Conservation (phyloP, 2,888 invertebrate genomes). For the Nomada hirtipes region DNA sequence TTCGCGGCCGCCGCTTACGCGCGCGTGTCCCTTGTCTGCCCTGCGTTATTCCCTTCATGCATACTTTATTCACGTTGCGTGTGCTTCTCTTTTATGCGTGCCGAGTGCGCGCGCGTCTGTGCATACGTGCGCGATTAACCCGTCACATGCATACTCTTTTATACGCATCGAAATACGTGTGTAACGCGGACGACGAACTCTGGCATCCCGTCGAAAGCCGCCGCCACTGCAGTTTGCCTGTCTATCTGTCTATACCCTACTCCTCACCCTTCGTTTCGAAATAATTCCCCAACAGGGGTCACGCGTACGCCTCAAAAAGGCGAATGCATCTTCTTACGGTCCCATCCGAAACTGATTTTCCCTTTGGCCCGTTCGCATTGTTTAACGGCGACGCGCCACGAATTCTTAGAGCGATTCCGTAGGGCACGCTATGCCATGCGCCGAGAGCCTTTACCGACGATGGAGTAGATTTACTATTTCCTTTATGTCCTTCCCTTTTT, state of each 20-base stretch:
- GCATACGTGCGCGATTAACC: slow-evolving; percentile 2
- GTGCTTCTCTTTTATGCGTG: background rate
- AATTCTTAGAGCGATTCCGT: slow-evolving; percentile 8
- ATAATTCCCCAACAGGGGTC: slow-evolving; percentile 11
- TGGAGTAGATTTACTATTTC: slow-evolving; percentile 9
- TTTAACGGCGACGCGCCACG: background rate
- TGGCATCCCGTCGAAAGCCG: slow-evolving; percentile 68
- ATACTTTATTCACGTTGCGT: slow-evolving; percentile 8
- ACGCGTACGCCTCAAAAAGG: background rate
- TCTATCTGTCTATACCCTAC: background rate
- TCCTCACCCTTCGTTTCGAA: slow-evolving; percentile 43
- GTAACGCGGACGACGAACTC: slow-evolving; percentile 77
- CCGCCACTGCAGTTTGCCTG: slow-evolving; percentile 20
- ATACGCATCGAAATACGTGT: slow-evolving; percentile 51
- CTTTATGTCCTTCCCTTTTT: too few relatives aligned
- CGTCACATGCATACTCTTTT: slow-evolving; percentile 25
- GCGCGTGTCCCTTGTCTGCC: slow-evolving; percentile 47
- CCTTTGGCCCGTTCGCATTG: background rate
- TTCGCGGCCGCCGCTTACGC: slow-evolving; percentile 25
- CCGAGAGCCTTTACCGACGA: background rate
- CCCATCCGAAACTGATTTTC: background rate
- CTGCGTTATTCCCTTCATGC: slow-evolving; percentile 9
- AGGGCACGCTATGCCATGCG: slow-evolving; percentile 15
- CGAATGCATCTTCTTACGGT: background rate
- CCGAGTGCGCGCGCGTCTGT: background rate